Evolutionary conservation across 1,140 invertebrate genomes (phyloP), one percentile per base, ranked within the genome.

Genomic region (Trigoniulus corallinus): DNA sequence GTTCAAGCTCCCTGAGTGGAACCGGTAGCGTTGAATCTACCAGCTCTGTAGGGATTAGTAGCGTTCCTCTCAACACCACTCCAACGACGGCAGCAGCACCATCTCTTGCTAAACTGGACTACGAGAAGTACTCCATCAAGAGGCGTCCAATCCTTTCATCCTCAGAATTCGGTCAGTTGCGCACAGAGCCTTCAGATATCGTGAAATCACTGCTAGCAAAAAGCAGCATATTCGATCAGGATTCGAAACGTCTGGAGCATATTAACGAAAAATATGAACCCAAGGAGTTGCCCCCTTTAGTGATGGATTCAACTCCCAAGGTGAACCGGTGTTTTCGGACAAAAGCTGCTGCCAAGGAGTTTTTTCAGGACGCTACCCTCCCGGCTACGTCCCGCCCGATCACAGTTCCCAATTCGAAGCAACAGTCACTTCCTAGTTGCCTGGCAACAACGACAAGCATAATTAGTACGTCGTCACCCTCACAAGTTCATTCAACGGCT

Each of bases 211-310:
- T 97, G 45, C 70, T 95, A 53, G 84, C 88, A 4, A 91, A 88
- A 62, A 79, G 82, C 46, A 92, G 86, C 47, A 88, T 96, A 12
- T 94, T 96, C 64, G 92, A 97, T 63, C 91, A 95, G 65, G 92
- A 97, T 64, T 81, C 82, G 13, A 89, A 94, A 63, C 72, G 93
- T 10, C 69, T 97, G 20, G 89, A 95, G 65, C 88, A 89, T 59
- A 67, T 85, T 57, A 76, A 79, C 58, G 80, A 89, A 57, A 87
- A 88, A 66, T 87, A 88, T 62, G 84, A 87, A 65, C 81, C 81
- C 25, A 74, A 73, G 50, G 77, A 56, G 23, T 10, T 50, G 21
- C 15, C 49, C 7, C 7, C 15, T 7, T 7, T 15, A 34, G 29
- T 34, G 26, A 47, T 45, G 10, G 40, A 46, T 10, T 46, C 52